A percentile compares a stretch with the other conserved stretches of the same genome.
These are phyloP conservation scores for Tenebrio molitor DNA, from an alignment of 1,140 invertebrate genomes.

Conservation along the genomic window DNA sequence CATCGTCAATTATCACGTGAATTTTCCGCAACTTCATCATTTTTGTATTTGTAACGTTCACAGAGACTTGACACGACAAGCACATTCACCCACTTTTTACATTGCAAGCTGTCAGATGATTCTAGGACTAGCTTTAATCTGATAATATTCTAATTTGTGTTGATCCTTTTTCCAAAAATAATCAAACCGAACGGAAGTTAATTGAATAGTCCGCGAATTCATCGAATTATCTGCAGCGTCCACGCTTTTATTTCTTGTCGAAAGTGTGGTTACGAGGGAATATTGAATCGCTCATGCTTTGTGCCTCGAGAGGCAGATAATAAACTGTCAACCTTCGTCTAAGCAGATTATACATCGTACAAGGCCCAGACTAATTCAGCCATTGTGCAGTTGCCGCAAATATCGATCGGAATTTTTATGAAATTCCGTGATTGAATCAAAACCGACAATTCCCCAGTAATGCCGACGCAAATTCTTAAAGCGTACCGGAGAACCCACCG, in stretches of 20 bases:
- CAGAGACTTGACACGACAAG: no score
- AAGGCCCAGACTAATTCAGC: conserved; percentile 31
- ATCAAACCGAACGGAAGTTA: neutral
- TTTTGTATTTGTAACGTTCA: no score
- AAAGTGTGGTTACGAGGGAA: conserved; percentile 33
- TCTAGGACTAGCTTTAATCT: no score
- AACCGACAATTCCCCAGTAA: neutral
- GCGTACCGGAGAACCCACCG: no score
- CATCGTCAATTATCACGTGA: no score
- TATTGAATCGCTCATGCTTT: conserved; percentile 42
- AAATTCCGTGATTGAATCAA: conserved; percentile 5
- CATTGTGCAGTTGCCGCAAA: conserved; percentile 23
- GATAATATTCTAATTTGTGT: no score
- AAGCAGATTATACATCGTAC: conserved; percentile 45
- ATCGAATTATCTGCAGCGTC: conserved; percentile 8
- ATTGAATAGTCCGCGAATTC: conserved; percentile 9
- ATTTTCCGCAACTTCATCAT: no score
- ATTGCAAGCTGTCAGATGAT: no score
- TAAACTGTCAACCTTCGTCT: conserved; percentile 53
- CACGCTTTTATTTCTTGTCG: conserved; percentile 19
- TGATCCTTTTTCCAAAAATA: neutral
- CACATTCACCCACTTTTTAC: no score
- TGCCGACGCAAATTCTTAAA: no score
- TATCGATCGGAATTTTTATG: conserved; percentile 23
- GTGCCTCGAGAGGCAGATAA: conserved; percentile 47